These are phyloP conservation scores for Hexactinellida sp. DNA, from an alignment of 37 sponge, comb jelly and placozoan genomes.

Conservation along the genomic window DNA sequence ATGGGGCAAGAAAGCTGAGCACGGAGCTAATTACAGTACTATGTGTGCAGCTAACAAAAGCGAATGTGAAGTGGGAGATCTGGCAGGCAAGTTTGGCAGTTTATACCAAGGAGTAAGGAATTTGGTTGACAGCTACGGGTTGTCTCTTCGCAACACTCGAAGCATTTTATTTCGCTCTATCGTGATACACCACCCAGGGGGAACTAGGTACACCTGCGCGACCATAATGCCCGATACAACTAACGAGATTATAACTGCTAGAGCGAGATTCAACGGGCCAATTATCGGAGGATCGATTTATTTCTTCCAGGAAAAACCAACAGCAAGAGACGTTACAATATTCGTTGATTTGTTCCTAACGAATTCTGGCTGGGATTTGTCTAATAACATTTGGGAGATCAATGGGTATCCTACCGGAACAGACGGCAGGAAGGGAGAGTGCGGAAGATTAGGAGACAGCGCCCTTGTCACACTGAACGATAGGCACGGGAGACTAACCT, in stretches of 20 bases:
- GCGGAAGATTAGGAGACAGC: neutral
- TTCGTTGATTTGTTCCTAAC: neutral
- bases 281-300: neutral
- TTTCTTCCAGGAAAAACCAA: neutral
- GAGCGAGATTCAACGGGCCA: neutral
- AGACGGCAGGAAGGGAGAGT: neutral
- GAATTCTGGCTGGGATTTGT: neutral
- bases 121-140: neutral
- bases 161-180: conserved; percentile 3
- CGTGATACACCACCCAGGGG: neutral
- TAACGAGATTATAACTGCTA: neutral
- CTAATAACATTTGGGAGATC: neutral
- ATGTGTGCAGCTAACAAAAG: neutral
- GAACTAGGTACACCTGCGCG: neutral
- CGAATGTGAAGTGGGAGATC: conserved; percentile 18
- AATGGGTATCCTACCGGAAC: neutral
- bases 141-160: neutral
- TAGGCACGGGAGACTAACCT: neutral
- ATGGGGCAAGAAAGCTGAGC: neutral
- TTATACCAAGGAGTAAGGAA: neutral
- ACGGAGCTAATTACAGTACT: neutral
- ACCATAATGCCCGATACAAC: neutral
- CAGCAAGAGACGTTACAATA: neutral
- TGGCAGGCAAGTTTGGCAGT: neutral
- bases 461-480: neutral